These are phyloP conservation scores for Agelas oroides DNA, from an alignment of 37 sponge, comb jelly and placozoan species.

Conservation along the genomic window DNA sequence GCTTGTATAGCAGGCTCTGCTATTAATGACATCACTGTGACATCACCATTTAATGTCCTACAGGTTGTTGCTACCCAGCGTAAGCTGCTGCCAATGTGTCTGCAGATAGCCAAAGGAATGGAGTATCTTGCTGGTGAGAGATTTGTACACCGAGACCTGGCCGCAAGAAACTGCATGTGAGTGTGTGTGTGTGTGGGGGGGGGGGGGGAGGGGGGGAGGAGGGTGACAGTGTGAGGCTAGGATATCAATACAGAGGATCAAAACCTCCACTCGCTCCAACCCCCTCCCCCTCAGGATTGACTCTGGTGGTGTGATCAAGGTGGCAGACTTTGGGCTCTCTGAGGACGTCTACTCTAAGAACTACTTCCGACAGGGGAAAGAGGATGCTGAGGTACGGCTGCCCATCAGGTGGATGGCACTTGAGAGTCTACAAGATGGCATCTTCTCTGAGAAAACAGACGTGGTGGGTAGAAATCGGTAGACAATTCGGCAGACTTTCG, in stretches of 20 bases:
- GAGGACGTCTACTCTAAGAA: background rate
- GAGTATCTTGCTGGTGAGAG: background rate
- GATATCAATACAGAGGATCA: too few species aligned
- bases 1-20: too few species aligned
- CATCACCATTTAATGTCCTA: too few species aligned
- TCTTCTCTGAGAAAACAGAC: background rate
- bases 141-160: background rate
- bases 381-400: background rate
- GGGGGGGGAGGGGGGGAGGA: background rate
- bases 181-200: background rate
- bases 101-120: conserved; percentile 7
- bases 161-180: conserved; percentile 6
- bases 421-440: background rate
- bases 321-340: conserved; percentile 1
- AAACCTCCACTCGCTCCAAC: too few species aligned
- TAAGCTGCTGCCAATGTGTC: conserved; percentile 4
- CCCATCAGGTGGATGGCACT: background rate
- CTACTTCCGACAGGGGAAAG: background rate
- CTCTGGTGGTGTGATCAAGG: conserved; percentile 6
- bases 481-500: too few species aligned
- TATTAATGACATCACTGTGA: too few species aligned
- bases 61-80: background rate
- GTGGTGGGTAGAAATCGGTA: too few species aligned
- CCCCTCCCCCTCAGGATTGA: background rate
- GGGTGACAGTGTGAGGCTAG: too few species aligned